Percentiles rank a stretch among this genome's conserved stretches.
Evolutionary conservation across 2,113 vertebrate genomes (phyloP).

Genomic region (Pomatostomus ruficeps): DNA sequence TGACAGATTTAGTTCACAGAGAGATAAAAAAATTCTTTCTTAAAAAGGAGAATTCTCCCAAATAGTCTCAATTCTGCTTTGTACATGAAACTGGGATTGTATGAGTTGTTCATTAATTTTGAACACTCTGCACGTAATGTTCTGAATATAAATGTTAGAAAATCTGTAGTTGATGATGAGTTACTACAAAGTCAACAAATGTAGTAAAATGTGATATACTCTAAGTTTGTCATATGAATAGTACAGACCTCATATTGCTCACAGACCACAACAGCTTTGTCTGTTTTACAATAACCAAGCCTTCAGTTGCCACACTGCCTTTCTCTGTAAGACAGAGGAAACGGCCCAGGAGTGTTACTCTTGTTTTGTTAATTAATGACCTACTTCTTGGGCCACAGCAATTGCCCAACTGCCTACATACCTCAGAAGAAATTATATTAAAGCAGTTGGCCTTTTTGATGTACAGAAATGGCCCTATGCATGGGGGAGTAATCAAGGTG

Average conservation of each 20-base stretch:
- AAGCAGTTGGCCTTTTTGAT: not conserved
- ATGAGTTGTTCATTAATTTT: not conserved
- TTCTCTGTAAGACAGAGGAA: not conserved
- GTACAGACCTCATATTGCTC: not conserved
- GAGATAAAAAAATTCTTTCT: not conserved
- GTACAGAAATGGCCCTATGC: not conserved
- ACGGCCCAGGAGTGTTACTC: fast-evolving
- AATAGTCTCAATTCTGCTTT: not conserved
- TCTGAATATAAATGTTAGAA: not conserved
- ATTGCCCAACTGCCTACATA: not conserved
- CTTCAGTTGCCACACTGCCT: not conserved
- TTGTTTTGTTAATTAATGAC: not conserved
- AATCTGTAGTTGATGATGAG: not conserved
- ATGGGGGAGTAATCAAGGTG: not conserved
- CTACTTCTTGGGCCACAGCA: not conserved
- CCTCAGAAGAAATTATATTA: not conserved
- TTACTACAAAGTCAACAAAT: not conserved
- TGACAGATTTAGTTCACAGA: not conserved
- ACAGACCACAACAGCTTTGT: not conserved
- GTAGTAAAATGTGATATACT: not conserved
- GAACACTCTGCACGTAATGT: not conserved
- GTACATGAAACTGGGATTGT: not conserved
- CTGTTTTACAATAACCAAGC: not conserved
- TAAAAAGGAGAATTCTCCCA: not conserved
- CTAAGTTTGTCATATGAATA: not conserved